Percentiles rank a stretch among this genome's conserved stretches.
Conservation (phyloP, 2,888 invertebrate species). For the Morpho deidamia region DNA sequence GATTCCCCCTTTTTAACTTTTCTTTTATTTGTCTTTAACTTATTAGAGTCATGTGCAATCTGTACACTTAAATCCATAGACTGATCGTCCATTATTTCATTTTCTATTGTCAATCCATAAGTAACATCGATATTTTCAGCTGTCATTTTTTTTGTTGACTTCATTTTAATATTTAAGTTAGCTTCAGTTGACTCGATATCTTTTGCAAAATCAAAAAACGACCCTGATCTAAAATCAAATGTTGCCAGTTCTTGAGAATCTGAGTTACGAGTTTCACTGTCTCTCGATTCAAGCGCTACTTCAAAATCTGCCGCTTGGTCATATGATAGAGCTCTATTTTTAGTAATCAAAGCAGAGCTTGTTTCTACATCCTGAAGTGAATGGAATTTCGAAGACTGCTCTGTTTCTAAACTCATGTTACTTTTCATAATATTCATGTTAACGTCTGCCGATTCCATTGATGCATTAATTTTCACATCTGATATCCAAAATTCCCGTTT, state of each 20-base stretch:
- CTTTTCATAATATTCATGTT: neutral
- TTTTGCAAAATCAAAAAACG: neutral
- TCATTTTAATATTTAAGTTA: neutral
- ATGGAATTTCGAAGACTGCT: neutral
- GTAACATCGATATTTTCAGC: constrained; percentile 2
- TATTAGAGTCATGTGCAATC: neutral
- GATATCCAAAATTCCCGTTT: constrained; percentile 9
- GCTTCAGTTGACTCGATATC: neutral
- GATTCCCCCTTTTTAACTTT: neutral
- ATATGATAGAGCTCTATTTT: constrained; percentile 1
- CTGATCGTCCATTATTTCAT: neutral
- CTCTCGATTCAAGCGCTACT: neutral
- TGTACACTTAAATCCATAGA: neutral
- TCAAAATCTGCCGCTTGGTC: constrained; percentile 4
- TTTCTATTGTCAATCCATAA: constrained; percentile 1
- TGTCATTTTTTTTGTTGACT: neutral
- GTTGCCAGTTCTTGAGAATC: neutral
- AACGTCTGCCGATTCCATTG: constrained; percentile 7
- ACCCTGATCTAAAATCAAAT: constrained; percentile 1
- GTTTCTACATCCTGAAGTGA: neutral
- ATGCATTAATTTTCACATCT: constrained; percentile 10
- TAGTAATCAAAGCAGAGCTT: neutral
- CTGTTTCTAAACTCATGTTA: neutral
- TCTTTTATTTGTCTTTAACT: neutral
- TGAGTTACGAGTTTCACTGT: neutral